Conservation (phyloP, 2,797 vertebrate species). For the Falco biarmicus region DNA sequence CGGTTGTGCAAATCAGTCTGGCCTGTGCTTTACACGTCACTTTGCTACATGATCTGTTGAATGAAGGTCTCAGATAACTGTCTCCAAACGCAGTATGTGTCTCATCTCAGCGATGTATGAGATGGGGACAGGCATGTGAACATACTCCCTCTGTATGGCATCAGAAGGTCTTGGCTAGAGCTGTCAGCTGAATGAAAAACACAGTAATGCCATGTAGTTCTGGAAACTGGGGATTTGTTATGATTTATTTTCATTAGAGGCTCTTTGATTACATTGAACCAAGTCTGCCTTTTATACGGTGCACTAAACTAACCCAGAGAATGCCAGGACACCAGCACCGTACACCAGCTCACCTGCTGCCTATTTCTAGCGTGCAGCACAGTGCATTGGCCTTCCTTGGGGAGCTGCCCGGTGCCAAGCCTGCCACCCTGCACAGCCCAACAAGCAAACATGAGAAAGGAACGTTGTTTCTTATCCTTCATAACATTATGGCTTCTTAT, state of each 20-base stretch:
- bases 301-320: neutral
- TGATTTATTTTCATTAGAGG: neutral
- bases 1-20: neutral
- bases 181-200: neutral
- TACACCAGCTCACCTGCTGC: neutral
- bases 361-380: neutral
- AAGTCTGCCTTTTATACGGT: neutral
- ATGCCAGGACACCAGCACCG: neutral
- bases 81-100: neutral
- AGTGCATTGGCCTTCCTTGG: neutral
- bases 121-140: neutral
- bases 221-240: neutral
- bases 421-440: neutral
- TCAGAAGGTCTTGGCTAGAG: neutral
- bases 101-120: neutral
- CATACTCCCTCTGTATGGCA: neutral
- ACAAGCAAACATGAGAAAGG: neutral
- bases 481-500: neutral
- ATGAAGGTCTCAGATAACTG: neutral
- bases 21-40: neutral
- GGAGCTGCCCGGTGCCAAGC: neutral
- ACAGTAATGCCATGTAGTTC: neutral
- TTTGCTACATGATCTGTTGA: neutral
- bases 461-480: neutral
- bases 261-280: neutral